Percentiles rank a stretch among this genome's conserved stretches.
Evolutionary conservation across 2,113 vertebrate genomes (phyloP).

Genomic region (Cathartes aura): DNA sequence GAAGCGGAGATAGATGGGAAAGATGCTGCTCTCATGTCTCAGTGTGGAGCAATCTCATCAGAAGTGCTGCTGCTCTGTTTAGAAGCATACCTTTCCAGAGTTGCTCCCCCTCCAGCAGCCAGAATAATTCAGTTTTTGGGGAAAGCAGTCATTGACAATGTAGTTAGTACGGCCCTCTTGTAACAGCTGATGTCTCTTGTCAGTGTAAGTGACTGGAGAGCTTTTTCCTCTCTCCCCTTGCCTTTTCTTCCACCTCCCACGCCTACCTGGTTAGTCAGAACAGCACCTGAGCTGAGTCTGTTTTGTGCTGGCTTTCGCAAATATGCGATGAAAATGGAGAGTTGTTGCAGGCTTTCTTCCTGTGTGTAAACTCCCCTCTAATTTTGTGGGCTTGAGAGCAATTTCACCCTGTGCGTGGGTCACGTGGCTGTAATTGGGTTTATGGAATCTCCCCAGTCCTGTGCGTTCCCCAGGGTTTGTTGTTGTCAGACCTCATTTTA

Average conservation of each 20-base stretch:
- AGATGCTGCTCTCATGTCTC: accelerated
- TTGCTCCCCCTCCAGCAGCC: neutral
- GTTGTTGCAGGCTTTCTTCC: neutral
- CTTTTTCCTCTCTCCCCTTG: neutral
- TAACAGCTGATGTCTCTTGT: neutral
- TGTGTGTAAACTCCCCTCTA: neutral
- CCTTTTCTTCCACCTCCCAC: neutral
- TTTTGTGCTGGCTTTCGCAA: accelerated
- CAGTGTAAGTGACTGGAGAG: neutral
- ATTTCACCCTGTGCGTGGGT: accelerated
- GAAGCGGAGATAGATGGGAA: neutral
- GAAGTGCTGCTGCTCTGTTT: neutral
- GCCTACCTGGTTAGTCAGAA: accelerated
- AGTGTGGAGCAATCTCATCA: accelerated
- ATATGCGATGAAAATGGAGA: accelerated
- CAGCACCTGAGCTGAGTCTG: neutral
- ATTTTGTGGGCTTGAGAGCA: neutral
- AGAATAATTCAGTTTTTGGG: neutral
- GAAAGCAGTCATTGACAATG: neutral
- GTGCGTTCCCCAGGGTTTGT: neutral
- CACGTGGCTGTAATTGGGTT: neutral
- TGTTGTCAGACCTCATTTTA: conserved; percentile 36
- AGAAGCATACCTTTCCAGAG: neutral
- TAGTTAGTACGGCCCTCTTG: too few species aligned
- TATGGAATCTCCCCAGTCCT: neutral